phyloP scores from a whole-genome alignment of 2,113 vertebrate genomes.

The Alethe castanea region DNA sequence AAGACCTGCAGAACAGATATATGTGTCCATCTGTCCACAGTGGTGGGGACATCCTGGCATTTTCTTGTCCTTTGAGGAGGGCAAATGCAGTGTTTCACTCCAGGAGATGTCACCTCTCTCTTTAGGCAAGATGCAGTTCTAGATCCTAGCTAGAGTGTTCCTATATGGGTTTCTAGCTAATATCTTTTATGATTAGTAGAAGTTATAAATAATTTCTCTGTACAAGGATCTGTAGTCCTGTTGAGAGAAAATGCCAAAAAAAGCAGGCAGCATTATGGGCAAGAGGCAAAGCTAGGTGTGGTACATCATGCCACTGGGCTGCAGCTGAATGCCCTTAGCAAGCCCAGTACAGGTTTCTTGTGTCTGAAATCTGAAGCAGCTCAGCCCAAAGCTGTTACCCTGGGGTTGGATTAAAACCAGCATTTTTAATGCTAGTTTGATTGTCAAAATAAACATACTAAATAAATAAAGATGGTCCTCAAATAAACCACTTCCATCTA shows the following conservation, averaged over 20 bases:
- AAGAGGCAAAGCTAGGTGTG: neutral
- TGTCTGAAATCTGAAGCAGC: neutral
- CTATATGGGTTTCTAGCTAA: neutral
- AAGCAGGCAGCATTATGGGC: fast-evolving
- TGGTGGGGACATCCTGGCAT: neutral
- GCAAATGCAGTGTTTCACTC: neutral
- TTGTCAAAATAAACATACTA: neutral
- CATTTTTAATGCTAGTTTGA: neutral
- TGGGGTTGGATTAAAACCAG: neutral
- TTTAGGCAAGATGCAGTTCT: neutral
- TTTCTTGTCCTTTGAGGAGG: neutral
- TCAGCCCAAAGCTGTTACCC: neutral
- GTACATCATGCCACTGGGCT: neutral
- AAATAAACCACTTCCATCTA: neutral
- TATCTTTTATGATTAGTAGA: neutral
- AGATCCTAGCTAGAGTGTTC: neutral
- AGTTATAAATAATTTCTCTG: neutral
- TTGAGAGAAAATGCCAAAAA: neutral
- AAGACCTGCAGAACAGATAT: neutral
- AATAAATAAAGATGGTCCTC: neutral
- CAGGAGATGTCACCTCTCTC: neutral
- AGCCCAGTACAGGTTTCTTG: neutral
- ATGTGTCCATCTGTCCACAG: neutral
- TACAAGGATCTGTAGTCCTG: neutral
- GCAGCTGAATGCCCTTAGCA: neutral